A percentile compares a stretch with the other conserved stretches of the same genome.
Conservation (phyloP, 35 echinoderm and acorn worm species). For the Nesometra sesokonis region DNA sequence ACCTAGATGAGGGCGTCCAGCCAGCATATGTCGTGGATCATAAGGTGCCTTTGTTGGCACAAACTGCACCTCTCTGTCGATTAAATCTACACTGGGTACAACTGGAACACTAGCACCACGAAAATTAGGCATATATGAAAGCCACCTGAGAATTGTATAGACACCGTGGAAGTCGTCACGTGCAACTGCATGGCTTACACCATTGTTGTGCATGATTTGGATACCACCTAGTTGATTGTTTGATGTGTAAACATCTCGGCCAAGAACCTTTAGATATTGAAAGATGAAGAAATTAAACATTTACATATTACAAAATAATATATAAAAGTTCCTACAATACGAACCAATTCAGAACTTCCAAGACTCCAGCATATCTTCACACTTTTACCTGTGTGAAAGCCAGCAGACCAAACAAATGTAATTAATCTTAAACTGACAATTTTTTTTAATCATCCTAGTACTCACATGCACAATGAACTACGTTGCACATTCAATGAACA, state of each 20-base stretch:
- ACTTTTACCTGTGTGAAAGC: too few relatives aligned
- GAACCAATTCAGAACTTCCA: background rate
- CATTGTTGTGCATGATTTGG: constrained; percentile 96
- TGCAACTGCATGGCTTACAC: constrained; percentile 50
- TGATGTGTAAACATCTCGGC: constrained; percentile 87
- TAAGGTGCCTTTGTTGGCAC: constrained; percentile 77
- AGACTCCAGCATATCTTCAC: background rate
- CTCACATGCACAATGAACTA: too few relatives aligned
- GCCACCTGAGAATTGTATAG: constrained; percentile 63
- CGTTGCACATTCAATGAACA: too few relatives aligned
- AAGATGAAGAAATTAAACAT: constrained; percentile 2
- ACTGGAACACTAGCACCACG: constrained; percentile 50
- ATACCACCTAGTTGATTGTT: constrained; percentile 88
- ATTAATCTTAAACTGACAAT: too few relatives aligned
- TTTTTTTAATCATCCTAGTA: too few relatives aligned
- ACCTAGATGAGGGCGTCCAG: constrained; percentile 63
- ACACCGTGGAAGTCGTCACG: constrained; percentile 77
- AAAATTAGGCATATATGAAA: constrained; percentile 96
- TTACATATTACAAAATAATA: too few relatives aligned
- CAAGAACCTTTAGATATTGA: too few relatives aligned
- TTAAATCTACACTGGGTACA: constrained; percentile 52
- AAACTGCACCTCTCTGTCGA: constrained; percentile 79
- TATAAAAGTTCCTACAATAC: background rate
- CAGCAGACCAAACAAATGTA: too few relatives aligned
- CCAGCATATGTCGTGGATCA: constrained; percentile 90